A percentile compares a stretch with the other conserved stretches of the same genome.
Evolutionary conservation across 1,140 invertebrate genomes (phyloP).

Genomic region (Mactra quadrangularis): DNA sequence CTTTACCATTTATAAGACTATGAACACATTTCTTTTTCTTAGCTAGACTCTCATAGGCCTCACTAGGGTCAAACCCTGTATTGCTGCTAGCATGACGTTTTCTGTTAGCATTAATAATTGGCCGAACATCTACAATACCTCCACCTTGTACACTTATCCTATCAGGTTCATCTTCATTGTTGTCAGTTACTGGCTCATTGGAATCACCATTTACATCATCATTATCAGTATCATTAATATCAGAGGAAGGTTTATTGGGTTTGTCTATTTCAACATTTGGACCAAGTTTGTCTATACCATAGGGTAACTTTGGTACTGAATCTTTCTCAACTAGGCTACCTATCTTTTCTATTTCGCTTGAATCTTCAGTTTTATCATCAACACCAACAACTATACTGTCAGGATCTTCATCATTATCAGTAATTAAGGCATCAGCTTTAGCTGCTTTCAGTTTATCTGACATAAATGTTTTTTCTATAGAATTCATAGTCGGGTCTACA

Average conservation of each 20-base stretch:
- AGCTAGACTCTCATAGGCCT: not conserved
- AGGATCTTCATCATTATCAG: not conserved
- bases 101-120: slow-evolving; percentile 50
- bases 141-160: not conserved
- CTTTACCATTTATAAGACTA: slow-evolving; percentile 2
- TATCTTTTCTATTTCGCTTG: not conserved
- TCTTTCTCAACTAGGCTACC: too few species aligned
- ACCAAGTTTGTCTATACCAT: too few species aligned
- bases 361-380: not conserved
- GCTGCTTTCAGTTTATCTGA: too few species aligned
- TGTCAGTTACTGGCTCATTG: not conserved
- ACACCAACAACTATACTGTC: slow-evolving; percentile 11
- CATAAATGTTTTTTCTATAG: not conserved
- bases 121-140: slow-evolving; percentile 48
- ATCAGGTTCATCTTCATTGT: slow-evolving; percentile 44
- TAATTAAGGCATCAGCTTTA: not conserved
- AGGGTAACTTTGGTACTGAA: too few species aligned
- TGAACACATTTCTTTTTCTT: slow-evolving; percentile 12
- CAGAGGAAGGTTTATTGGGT: too few species aligned
- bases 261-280: too few species aligned
- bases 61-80: not conserved
- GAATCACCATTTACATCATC: not conserved
- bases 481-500: slow-evolving; percentile 61
- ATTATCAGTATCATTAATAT: not conserved
- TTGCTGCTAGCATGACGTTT: slow-evolving; percentile 38